Base-by-base conservation (phyloP, 2,888 invertebrate species). In the Ormyrus pomaceus region DNA sequence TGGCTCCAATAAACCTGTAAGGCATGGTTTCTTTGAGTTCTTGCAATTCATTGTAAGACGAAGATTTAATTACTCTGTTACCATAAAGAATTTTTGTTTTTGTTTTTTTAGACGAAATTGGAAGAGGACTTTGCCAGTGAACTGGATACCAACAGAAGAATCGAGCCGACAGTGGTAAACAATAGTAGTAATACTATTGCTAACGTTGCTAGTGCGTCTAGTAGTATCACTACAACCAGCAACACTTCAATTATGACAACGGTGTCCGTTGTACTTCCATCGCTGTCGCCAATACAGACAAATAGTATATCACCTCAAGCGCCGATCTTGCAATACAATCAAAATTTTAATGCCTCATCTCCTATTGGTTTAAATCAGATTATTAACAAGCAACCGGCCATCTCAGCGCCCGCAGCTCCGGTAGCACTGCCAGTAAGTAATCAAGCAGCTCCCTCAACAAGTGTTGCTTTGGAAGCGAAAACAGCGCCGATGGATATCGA, bases 1-100 rank as follows among this genome's bases (percentile, higher is more conserved):
- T 89, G 89, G 90, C 89, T 89, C 90, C 89, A 87, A 87, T 90
- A 89, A 89, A 90, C 89, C 89, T 90, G 90, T 90, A 90, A 90
- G 89, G 90, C 90, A 90, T 90, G 90, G 86, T 90, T 89, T 88
- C 87, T 88, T 89, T 88, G 87, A 87, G 87, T 86, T 87, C 86
- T 87, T 84, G 84, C 85, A 85, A 83, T 83, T 82, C 64, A 70
- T 82, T 81, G 68, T 45, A 13, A 13, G 71, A 48, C 55, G 76
- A 69, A 79, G 66, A 69, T 69, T 84, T 77, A 76, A 80, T 83
- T 85, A 85, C 81, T 81, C 77, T 80, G 78, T 66, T 80, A 82
- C 53, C 77, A 76, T 66, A 77, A 84, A 34, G 34, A 34, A 68
- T 81, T 83, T 78, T 68, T 78, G 84, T 85, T 83, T 34, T 69